Conservation (phyloP, 2,113 vertebrate genomes). For the Pseudopodoces humilis region DNA sequence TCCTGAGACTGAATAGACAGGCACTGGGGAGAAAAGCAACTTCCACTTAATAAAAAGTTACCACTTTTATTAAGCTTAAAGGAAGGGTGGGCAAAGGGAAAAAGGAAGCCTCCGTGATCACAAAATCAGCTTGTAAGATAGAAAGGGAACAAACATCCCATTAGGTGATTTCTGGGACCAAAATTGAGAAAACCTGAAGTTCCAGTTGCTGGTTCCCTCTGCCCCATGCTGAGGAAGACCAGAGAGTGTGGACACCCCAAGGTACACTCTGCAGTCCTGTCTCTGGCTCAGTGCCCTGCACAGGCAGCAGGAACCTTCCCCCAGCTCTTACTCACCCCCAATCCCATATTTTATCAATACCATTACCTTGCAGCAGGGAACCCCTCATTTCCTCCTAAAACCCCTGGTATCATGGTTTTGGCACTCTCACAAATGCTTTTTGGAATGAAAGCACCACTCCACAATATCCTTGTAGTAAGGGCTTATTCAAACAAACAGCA, state of each 20-base stretch:
- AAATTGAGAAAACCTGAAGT: neutral
- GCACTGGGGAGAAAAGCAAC: neutral
- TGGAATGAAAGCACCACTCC: neutral
- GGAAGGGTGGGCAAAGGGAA: neutral
- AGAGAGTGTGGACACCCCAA: neutral
- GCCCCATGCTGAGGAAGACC: neutral
- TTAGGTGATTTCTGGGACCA: neutral
- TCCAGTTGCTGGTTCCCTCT: neutral
- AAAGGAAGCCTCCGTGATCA: neutral
- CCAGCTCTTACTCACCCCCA: neutral
- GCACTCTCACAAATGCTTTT: neutral
- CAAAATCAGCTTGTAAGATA: neutral
- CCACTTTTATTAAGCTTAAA: neutral
- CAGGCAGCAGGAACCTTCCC: neutral
- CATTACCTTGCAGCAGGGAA: neutral
- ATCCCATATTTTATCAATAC: neutral
- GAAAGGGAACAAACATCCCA: neutral
- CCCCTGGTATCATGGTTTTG: neutral
- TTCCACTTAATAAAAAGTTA: too few relatives aligned
- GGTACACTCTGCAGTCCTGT: neutral
- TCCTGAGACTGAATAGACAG: neutral
- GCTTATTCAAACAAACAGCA: constrained; percentile 7
- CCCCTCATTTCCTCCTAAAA: neutral
- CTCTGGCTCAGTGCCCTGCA: neutral
- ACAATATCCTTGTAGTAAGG: neutral